These are phyloP conservation scores for Hyperoplus lanceolatus DNA, from an alignment of 2,797 vertebrate species.

Conservation along the genomic window DNA sequence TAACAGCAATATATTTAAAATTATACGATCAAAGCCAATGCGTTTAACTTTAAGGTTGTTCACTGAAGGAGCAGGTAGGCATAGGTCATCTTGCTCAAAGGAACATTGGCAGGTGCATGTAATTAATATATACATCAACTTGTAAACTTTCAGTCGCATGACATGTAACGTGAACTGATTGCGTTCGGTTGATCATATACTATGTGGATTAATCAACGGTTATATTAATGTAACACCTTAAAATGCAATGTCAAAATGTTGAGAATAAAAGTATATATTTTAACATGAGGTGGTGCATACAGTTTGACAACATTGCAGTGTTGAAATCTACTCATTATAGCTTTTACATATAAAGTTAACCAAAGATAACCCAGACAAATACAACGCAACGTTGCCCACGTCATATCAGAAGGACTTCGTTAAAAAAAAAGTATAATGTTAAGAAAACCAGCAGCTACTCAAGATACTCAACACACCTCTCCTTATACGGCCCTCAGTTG, in stretches of 20 bases:
- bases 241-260: not conserved
- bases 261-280: not conserved
- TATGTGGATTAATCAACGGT: not conserved
- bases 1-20: not conserved
- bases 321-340: not conserved
- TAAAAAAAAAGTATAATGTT: not conserved
- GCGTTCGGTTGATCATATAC: not conserved
- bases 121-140: not conserved
- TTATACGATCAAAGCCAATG: not conserved
- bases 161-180: not conserved
- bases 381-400: not conserved
- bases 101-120: not conserved
- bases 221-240: not conserved
- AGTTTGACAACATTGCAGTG: not conserved
- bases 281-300: not conserved
- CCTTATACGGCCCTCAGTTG: constrained; percentile 45
- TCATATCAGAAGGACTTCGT: not conserved
- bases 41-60: not conserved
- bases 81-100: not conserved
- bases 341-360: not conserved
- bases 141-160: not conserved
- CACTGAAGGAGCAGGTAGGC: no score
- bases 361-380: not conserved
- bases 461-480: constrained; percentile 6
- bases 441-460: not conserved